These are phyloP conservation scores for Actinia equina DNA, from an alignment of 64 coral and sea anemone genomes.

Conservation along the genomic window DNA sequence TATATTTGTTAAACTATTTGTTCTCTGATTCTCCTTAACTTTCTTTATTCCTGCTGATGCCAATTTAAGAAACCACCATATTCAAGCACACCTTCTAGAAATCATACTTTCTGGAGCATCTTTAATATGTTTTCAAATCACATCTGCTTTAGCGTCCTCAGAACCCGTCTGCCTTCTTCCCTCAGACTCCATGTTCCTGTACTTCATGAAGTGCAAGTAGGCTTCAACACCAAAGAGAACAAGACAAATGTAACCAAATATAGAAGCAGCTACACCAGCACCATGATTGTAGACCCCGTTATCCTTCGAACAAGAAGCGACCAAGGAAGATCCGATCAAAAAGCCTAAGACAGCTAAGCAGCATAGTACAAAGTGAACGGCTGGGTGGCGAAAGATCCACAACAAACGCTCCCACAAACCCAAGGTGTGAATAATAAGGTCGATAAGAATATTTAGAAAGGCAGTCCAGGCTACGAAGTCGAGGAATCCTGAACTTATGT, in stretches of 20 bases:
- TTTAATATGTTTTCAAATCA: constrained; percentile 15
- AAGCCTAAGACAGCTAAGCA: constrained; percentile 53
- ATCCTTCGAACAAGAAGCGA: constrained; percentile 19
- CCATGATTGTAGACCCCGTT: not conserved
- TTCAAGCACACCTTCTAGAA: not conserved
- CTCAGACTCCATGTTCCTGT: constrained; percentile 57
- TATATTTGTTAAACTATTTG: not conserved
- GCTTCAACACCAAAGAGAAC: constrained; percentile 59
- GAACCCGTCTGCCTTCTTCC: constrained; percentile 45
- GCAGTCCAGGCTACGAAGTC: constrained; percentile 81
- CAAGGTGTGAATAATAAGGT: constrained; percentile 64
- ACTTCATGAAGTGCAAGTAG: constrained; percentile 52
- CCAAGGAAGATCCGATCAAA: constrained; percentile 46
- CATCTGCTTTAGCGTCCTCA: constrained; percentile 31
- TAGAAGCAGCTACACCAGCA: constrained; percentile 35
- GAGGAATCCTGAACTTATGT: constrained; percentile 18
- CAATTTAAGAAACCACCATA: not conserved
- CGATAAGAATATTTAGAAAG: constrained; percentile 76
- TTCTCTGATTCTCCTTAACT: not conserved
- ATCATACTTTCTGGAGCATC: not conserved
- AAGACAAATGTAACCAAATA: constrained; percentile 71
- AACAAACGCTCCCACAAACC: constrained; percentile 75
- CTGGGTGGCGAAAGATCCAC: constrained; percentile 84
- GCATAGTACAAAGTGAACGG: constrained; percentile 42
- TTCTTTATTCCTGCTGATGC: not conserved